Conservation (phyloP, 2,888 invertebrate genomes). For the Pammene aurita region DNA sequence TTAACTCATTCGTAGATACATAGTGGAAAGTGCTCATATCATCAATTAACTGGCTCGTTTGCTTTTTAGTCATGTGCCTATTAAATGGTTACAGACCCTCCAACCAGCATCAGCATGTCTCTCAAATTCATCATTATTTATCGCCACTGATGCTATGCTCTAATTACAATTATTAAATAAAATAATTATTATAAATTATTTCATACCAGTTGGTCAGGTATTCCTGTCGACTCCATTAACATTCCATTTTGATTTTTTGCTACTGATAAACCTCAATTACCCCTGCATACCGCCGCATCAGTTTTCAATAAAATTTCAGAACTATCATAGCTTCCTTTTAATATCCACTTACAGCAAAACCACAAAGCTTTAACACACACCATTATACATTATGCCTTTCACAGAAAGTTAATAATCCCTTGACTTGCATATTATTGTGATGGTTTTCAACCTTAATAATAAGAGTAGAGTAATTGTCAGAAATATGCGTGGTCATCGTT, state of each 20-base stretch:
- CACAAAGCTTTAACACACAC: background rate
- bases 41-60: too few species aligned
- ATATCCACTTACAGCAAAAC: conserved; percentile 22
- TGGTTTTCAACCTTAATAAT: conserved; percentile 18
- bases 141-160: too few species aligned
- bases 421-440: background rate
- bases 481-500: conserved; percentile 62
- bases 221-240: conserved; percentile 2
- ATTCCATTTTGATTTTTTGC: conserved; percentile 11
- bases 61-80: too few species aligned
- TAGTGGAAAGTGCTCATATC: too few species aligned
- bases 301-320: conserved; percentile 22
- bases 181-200: too few species aligned
- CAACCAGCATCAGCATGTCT: too few species aligned
- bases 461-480: conserved; percentile 33
- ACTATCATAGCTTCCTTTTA: conserved; percentile 29
- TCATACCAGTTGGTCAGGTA: background rate
- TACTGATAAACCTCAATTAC: conserved; percentile 9
- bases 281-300: conserved; percentile 8
- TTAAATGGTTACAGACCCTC: too few species aligned
- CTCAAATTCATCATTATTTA: too few species aligned
- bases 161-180: too few species aligned
- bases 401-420: background rate
- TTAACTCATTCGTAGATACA: too few species aligned
- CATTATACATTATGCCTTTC: background rate